These are phyloP conservation scores for Drosophila kikkawai DNA, from an alignment of 1,140 invertebrate genomes.

Conservation along the genomic window DNA sequence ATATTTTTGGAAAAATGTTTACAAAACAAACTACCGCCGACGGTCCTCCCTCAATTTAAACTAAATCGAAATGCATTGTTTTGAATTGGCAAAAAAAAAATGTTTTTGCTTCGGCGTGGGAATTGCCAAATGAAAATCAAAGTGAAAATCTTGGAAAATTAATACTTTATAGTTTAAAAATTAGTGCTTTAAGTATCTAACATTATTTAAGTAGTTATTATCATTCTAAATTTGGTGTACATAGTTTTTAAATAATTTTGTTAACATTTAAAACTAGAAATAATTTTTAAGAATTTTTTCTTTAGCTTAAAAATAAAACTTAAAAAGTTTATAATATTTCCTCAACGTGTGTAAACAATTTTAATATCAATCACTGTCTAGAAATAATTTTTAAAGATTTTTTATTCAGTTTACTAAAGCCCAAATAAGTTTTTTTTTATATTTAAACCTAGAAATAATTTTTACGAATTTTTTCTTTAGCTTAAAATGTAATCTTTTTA, in stretches of 20 bases:
- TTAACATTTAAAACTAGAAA: not conserved
- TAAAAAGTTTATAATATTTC: no score
- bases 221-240: not conserved
- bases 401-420: no score
- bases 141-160: no score
- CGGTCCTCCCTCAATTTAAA: conserved; percentile 58
- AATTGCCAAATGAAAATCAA: conserved; percentile 21
- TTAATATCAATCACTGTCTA: not conserved
- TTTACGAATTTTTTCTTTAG: no score
- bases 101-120: conserved; percentile 42
- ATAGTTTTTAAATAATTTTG: not conserved
- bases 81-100: conserved; percentile 27
- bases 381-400: not conserved
- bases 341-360: no score
- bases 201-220: not conserved
- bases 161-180: not conserved
- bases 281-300: not conserved
- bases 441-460: not conserved
- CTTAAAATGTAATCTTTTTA: no score
- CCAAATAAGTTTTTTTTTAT: not conserved
- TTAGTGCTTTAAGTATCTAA: not conserved
- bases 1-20: conserved; percentile 76
- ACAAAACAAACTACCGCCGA: conserved; percentile 68
- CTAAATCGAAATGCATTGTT: conserved; percentile 65
- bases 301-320: no score